Evolutionary conservation across 2,888 invertebrate species (phyloP).

Genomic region (Stegana nigrithorax): DNA sequence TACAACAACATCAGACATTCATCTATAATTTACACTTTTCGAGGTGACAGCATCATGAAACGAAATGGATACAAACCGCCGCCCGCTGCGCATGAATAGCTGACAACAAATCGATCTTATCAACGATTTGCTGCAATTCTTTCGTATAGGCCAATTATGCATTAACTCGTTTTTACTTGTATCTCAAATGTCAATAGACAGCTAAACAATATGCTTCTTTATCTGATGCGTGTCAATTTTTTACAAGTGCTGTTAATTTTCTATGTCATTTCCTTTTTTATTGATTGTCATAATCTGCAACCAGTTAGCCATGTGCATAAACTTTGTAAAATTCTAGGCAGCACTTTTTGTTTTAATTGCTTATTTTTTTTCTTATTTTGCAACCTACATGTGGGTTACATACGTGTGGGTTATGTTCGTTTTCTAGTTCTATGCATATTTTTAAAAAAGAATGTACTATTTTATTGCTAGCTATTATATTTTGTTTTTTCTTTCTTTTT

Average conservation of each 20-base stretch:
- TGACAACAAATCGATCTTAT: slow-evolving; percentile 55
- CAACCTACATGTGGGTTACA: too few relatives aligned
- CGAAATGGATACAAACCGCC: slow-evolving; percentile 17
- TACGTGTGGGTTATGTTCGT: too few relatives aligned
- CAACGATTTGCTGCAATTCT: slow-evolving; percentile 41
- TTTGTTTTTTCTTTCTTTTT: background rate
- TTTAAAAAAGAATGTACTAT: too few relatives aligned
- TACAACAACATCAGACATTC: slow-evolving; percentile 9
- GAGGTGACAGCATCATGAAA: slow-evolving; percentile 11
- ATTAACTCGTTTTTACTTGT: slow-evolving; percentile 2
- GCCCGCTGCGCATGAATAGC: slow-evolving; percentile 39
- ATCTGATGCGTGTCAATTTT: too few relatives aligned
- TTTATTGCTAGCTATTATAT: too few relatives aligned
- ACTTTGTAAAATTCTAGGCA: too few relatives aligned
- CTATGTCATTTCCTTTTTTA: too few relatives aligned
- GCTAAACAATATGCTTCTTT: too few relatives aligned
- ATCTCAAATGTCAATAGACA: too few relatives aligned
- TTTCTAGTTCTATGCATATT: too few relatives aligned
- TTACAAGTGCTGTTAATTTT: too few relatives aligned
- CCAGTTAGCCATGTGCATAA: background rate
- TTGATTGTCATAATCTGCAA: too few relatives aligned
- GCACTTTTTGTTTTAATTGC: background rate
- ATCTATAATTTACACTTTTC: slow-evolving; percentile 41
- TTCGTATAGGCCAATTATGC: slow-evolving; percentile 28
- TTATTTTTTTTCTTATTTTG: background rate